Conservation (phyloP, 1,140 invertebrate species). For the Cotesia glomerata region DNA sequence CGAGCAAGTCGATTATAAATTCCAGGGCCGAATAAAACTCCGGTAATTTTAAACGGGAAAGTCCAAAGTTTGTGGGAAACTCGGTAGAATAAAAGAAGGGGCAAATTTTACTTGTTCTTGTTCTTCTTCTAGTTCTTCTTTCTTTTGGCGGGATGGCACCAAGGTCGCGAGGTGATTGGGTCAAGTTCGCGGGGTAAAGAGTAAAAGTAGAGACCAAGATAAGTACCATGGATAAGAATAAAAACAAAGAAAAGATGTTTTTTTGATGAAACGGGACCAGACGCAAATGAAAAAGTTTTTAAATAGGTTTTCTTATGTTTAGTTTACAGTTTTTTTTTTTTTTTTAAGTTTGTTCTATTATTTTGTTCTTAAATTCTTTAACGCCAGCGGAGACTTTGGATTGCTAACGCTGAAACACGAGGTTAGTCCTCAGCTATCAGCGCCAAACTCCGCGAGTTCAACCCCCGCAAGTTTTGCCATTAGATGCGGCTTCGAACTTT, state of each 20-base stretch:
- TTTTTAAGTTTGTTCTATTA: slow-evolving; percentile 4
- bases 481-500: slow-evolving; percentile 62
- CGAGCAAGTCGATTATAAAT: slow-evolving; percentile 19
- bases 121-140: not conserved
- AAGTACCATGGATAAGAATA: not conserved
- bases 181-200: slow-evolving; percentile 34
- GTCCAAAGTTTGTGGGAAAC: slow-evolving; percentile 26
- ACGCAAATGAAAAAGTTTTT: slow-evolving; percentile 13
- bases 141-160: not conserved
- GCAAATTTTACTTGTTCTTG: not conserved
- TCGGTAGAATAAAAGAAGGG: not conserved
- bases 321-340: slow-evolving; percentile 22
- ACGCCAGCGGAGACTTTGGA: not conserved
- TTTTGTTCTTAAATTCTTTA: slow-evolving; percentile 19
- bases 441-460: slow-evolving; percentile 47
- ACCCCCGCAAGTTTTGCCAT: slow-evolving; percentile 55
- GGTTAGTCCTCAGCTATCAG: slow-evolving; percentile 31
- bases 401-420: not conserved
- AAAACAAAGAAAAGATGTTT: slow-evolving; percentile 14
- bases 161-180: slow-evolving; percentile 33
- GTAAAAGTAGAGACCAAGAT: slow-evolving; percentile 14
- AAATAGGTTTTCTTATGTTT: not conserved
- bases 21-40: slow-evolving; percentile 27
- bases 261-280: slow-evolving; percentile 16
- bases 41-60: slow-evolving; percentile 24